Conservation (phyloP, 2,113 vertebrate species). For the Oxyruncus cristatus region DNA sequence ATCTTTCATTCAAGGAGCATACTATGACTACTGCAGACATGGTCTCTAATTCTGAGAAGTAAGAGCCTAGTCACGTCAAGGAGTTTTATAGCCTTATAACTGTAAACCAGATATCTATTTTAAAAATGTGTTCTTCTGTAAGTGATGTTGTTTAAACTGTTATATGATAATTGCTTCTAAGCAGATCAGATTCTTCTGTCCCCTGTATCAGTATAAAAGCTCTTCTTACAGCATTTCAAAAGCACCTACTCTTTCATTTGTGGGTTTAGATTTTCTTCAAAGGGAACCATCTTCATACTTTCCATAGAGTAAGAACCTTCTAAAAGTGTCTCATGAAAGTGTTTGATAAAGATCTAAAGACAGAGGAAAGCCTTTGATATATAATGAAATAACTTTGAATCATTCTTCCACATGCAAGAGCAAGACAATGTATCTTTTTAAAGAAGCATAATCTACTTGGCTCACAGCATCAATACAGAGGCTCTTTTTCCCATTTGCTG, state of each 20-base stretch:
- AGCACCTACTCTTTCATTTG: conserved; percentile 29
- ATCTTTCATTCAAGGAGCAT: neutral
- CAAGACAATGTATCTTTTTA: conserved; percentile 20
- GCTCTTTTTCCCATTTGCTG: neutral
- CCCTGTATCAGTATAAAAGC: neutral
- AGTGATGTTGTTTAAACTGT: conserved; percentile 13
- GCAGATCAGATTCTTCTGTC: neutral
- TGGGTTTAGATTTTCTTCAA: conserved; percentile 60
- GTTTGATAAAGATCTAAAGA: conserved; percentile 62
- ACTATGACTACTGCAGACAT: neutral
- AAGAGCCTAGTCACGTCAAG: neutral
- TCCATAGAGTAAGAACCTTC: conserved; percentile 23
- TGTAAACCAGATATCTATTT: neutral
- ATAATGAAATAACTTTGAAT: conserved; percentile 55
- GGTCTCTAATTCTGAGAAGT: neutral
- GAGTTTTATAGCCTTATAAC: neutral
- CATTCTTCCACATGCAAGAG: neutral
- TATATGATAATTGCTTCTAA: conserved; percentile 19
- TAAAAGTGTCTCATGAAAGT: conserved; percentile 41
- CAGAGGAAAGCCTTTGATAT: conserved; percentile 41
- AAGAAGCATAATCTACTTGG: neutral
- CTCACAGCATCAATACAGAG: neutral
- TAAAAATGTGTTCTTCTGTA: neutral
- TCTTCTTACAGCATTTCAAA: conserved; percentile 34
- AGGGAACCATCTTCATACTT: conserved; percentile 24